Conservation (phyloP, 2,888 invertebrate genomes). For the Lymantria monacha region DNA sequence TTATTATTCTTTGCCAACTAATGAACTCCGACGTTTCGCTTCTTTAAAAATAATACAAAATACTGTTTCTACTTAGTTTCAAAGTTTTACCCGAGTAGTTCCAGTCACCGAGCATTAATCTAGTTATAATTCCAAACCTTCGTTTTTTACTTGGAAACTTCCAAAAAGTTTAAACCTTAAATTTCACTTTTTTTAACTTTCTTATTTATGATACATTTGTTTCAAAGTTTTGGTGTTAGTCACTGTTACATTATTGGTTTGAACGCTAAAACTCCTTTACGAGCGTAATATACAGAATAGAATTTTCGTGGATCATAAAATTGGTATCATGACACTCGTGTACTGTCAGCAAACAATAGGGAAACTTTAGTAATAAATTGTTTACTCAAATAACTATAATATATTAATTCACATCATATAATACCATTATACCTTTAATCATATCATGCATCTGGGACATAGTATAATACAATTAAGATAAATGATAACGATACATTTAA, state of each 20-base stretch:
- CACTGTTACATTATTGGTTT: constrained; percentile 36
- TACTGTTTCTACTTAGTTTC: constrained; percentile 59
- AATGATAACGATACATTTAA: too few relatives aligned
- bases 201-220: constrained; percentile 45
- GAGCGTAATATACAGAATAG: constrained; percentile 22
- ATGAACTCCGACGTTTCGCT: constrained; percentile 72
- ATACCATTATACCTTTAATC: not conserved
- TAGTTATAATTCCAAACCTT: constrained; percentile 63
- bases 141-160: constrained; percentile 52
- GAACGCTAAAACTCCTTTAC: constrained; percentile 29
- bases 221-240: constrained; percentile 41
- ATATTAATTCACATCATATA: not conserved
- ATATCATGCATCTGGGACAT: too few relatives aligned
- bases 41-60: constrained; percentile 76
- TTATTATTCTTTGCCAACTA: constrained; percentile 59
- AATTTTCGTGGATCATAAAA: constrained; percentile 25
- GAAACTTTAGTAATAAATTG: constrained; percentile 21
- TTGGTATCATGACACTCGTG: constrained; percentile 19
- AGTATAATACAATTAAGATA: too few relatives aligned
- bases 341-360: constrained; percentile 6
- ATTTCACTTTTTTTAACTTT: constrained; percentile 47
- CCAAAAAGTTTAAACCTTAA: constrained; percentile 41
- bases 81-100: constrained; percentile 66
- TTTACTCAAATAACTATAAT: not conserved
- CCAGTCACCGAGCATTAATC: constrained; percentile 75